These are phyloP conservation scores for Pseudotriccus pelzelni DNA, from an alignment of 2,797 vertebrate genomes.

Conservation along the genomic window DNA sequence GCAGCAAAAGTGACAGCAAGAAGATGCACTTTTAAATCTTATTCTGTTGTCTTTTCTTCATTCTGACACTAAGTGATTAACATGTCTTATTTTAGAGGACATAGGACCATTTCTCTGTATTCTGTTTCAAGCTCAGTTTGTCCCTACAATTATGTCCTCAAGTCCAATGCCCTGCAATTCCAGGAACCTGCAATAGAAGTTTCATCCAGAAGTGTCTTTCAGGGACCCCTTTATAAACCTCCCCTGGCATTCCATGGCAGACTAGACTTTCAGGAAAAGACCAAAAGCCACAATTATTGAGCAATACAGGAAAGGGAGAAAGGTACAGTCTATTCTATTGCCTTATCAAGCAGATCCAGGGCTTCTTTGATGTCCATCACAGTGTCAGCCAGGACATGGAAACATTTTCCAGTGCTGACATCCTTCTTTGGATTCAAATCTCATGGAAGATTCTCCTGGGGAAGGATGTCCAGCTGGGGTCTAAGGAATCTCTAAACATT, in stretches of 20 bases:
- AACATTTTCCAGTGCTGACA: background rate
- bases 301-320: background rate
- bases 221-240: background rate
- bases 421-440: background rate
- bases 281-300: background rate
- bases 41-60: background rate
- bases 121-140: background rate
- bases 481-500: background rate
- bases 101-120: fast-evolving
- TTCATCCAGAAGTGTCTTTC: background rate
- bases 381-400: background rate
- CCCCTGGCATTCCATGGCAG: background rate
- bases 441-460: background rate
- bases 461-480: background rate
- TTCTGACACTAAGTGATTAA: background rate
- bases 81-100: fast-evolving
- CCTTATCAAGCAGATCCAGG: background rate
- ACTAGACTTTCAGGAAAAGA: background rate
- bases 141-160: background rate
- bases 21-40: background rate
- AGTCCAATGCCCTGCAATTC: background rate
- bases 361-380: background rate
- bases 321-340: background rate
- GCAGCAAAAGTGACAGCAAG: background rate
- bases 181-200: background rate